phyloP scores from a whole-genome alignment of 2,888 invertebrate genomes.

The Portevinia maculata region DNA sequence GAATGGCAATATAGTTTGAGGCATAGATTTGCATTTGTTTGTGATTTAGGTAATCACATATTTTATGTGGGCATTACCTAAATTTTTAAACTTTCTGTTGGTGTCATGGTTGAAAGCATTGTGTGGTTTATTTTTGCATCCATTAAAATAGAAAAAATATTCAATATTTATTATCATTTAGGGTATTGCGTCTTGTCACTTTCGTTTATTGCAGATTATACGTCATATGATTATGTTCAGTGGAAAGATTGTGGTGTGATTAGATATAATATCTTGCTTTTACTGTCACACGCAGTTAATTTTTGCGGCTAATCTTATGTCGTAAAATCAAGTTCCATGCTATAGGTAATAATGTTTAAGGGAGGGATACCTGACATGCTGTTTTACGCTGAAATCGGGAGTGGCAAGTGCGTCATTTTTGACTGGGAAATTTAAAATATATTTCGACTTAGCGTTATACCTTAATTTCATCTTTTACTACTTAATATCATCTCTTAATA shows the following conservation, averaged over 20 bases:
- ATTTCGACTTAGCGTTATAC: too few species aligned
- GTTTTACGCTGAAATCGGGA: background rate
- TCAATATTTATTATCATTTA: background rate
- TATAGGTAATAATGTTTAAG: background rate
- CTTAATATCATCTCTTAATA: too few species aligned
- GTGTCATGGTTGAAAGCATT: constrained; percentile 1
- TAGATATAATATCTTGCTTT: background rate
- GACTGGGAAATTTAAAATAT: too few species aligned
- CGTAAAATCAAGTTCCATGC: constrained; percentile 45
- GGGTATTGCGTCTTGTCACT: constrained; percentile 6
- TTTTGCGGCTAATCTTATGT: constrained; percentile 22
- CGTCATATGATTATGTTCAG: background rate
- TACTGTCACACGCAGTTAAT: constrained; percentile 16
- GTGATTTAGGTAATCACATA: constrained; percentile 3
- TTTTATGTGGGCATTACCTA: too few species aligned
- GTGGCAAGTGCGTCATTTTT: background rate
- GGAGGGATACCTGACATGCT: constrained; percentile 1
- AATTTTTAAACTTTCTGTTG: constrained; percentile 24
- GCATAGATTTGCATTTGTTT: constrained; percentile 29
- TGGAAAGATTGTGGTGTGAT: constrained; percentile 11
- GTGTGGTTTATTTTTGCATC: too few species aligned
- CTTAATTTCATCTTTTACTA: too few species aligned
- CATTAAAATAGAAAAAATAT: too few species aligned
- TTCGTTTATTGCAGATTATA: constrained; percentile 18
- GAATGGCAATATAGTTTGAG: background rate